Percentiles rank a stretch among this genome's conserved stretches.
Conservation (phyloP, 2,888 invertebrate species). For the Drosophila seclusa region DNA sequence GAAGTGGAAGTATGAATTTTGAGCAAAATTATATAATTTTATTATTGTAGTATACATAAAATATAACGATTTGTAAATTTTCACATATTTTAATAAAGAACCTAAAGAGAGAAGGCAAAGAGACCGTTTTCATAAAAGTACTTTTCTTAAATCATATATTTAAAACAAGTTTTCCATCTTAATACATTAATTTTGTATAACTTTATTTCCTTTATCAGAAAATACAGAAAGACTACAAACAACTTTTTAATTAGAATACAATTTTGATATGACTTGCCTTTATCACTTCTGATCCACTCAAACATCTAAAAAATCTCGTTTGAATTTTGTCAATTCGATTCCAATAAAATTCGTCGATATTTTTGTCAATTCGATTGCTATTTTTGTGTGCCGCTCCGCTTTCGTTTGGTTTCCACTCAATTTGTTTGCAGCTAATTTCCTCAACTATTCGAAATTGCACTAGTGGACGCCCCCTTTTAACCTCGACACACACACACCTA, state of each 20-base stretch:
- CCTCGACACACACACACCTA: conserved; percentile 3
- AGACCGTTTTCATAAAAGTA: not conserved
- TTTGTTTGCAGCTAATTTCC: conserved; percentile 66
- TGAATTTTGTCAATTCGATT: conserved; percentile 6
- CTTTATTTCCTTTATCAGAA: not conserved
- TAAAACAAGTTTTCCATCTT: not conserved
- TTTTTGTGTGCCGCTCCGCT: conserved; percentile 9
- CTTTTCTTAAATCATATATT: not conserved
- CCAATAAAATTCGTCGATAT: conserved; percentile 1
- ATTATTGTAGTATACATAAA: too few species aligned
- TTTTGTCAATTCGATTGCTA: conserved; percentile 15
- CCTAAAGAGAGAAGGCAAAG: fast-evolving
- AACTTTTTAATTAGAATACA: not conserved
- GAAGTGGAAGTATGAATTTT: not conserved
- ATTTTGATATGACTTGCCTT: not conserved
- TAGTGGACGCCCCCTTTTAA: conserved; percentile 11
- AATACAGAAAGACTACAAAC: not conserved
- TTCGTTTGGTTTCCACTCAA: conserved; percentile 19
- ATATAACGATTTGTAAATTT: not conserved
- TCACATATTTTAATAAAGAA: not conserved
- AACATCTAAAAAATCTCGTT: not conserved
- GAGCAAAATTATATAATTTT: too few species aligned
- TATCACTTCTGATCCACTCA: not conserved
- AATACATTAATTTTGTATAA: not conserved
- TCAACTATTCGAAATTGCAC: conserved; percentile 37